Base-by-base conservation (phyloP, 2,113 vertebrate genomes). In the Plotosus lineatus region DNA sequence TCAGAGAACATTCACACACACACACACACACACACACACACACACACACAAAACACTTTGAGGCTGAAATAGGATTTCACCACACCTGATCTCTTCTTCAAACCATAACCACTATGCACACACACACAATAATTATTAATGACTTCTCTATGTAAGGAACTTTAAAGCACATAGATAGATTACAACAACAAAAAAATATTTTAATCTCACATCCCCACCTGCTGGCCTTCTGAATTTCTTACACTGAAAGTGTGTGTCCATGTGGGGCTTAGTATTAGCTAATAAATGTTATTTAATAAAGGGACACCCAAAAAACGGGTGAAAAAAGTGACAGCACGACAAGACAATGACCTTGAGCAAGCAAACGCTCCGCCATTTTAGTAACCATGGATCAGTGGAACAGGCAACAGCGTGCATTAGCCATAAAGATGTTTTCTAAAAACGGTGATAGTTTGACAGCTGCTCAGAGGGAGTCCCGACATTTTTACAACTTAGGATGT, bases 171-270 rank as follows among this genome's bases (percentile, higher is more conserved):
- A 17, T 4, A 8, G 61, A 65, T 42, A 4, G 2, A 68, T 28
- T 0, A 4, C 46, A 71, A 71, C n/a, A 26, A 26, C 21, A 2
- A 3, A 21, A 10, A 31, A 2, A 36, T 79, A 46, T 46, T 4
- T 33, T 9, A 44, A n/a, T 33, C 26, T 28, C 6, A 50, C 79
- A 80, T 21, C 44, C 28, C 79, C 79, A 58, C 33, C 79, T 80
- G 79, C 44, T 61, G 79, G 69, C 31, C 1, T 4, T 48, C 12
- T 50, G 53, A 31, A 7, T 26, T 23, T 36, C 68, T 28, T 14
- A 51, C 17, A 72, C 31, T 46, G 4, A 46, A 23, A 42, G 40
- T 26, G 2, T 6, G 23, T 26, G 40, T 26, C 23, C 6, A 40
- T 28, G 42, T 44, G 23, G 14, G 10, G n/a, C n/a, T n/a, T n/a